Base-by-base conservation (phyloP, 1,140 invertebrate genomes). In the Alviniconcha marisindica region DNA sequence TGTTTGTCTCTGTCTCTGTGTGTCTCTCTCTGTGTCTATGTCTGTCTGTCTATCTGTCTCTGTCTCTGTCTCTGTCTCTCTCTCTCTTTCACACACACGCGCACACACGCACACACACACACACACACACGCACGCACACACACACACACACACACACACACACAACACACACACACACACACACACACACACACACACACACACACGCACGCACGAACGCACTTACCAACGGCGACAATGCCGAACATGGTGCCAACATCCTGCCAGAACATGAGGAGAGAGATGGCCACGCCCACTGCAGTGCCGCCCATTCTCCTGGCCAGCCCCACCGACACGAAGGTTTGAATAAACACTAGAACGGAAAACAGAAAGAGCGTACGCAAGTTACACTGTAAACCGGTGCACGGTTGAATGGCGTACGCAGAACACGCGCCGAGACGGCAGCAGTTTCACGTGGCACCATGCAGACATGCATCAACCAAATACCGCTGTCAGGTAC, bases 221-320 rank as follows among this genome's bases (percentile, higher is more conserved):
- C 2, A 48, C 73, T 48, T 76, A 76, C 73, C 73, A 5, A 76
- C 73, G 51, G 38, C n/a, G 3, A 76, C 42, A 12, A 31, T 36
- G 44, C 73, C 73, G 18, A 76, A 0, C 42, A 76, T 48, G 73
- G 73, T 31, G 10, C 73, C 73, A 28, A 76, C n/a, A 31, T 76
- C 73, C 44, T 76, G 73, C 73, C 40, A 51, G 73, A 76, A 76
- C 73, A 76, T 76, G 10, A 76, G 73, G 24, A 76, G 42, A 33
- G 73, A 76, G 40, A 76, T 0, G 14, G 73, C 18, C 73, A 51
- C 73, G 73, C 73, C 73, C 73, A 76, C 73, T n/a, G 44, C 21
- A 1, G 44, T 24, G 7, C 73, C 42, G 5, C 73, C 73, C 73
- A 51, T 36, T n/a, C 73, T 28, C 40, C 44, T 76, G 44, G 73